phyloP scores from a whole-genome alignment of 2,888 invertebrate genomes.

The Philereme transversata region DNA sequence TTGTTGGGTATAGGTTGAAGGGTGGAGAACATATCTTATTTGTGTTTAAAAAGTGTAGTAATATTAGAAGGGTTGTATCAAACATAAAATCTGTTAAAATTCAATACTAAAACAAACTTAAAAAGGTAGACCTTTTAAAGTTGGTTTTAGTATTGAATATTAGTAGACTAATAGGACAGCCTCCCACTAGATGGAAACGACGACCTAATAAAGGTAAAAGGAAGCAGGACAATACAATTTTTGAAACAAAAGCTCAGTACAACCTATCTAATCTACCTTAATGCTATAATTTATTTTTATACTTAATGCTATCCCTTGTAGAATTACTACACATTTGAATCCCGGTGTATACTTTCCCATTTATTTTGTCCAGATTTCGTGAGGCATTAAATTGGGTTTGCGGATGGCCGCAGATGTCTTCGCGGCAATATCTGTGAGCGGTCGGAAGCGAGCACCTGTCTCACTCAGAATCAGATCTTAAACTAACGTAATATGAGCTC shows the following conservation, averaged over 20 bases:
- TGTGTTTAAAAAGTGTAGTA: constrained; percentile 15
- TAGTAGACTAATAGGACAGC: too few relatives aligned
- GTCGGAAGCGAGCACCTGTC: constrained; percentile 40
- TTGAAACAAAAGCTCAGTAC: too few relatives aligned
- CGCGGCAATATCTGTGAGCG: constrained; percentile 54
- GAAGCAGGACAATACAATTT: too few relatives aligned
- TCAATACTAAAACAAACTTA: too few relatives aligned
- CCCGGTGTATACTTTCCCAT: constrained; percentile 43
- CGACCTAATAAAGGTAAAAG: too few relatives aligned
- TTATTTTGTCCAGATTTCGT: constrained; percentile 71
- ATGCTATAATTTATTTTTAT: too few relatives aligned
- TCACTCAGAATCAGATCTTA: constrained; percentile 9
- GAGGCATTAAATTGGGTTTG: constrained; percentile 76
- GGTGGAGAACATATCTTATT: constrained; percentile 17
- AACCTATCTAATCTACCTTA: too few relatives aligned
- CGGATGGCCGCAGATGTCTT: constrained; percentile 72
- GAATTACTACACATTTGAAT: constrained; percentile 46
- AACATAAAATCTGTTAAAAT: too few relatives aligned
- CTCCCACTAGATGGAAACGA: too few relatives aligned
- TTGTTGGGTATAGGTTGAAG: constrained; percentile 32
- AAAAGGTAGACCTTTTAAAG: too few relatives aligned
- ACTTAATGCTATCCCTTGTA: too few relatives aligned
- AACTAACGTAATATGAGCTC: constrained; percentile 1
- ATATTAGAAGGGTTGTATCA: neutral
- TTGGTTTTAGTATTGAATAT: too few relatives aligned